Evolutionary conservation across 2,888 invertebrate species (phyloP).

Genomic region (Pyrrhosoma nymphula): DNA sequence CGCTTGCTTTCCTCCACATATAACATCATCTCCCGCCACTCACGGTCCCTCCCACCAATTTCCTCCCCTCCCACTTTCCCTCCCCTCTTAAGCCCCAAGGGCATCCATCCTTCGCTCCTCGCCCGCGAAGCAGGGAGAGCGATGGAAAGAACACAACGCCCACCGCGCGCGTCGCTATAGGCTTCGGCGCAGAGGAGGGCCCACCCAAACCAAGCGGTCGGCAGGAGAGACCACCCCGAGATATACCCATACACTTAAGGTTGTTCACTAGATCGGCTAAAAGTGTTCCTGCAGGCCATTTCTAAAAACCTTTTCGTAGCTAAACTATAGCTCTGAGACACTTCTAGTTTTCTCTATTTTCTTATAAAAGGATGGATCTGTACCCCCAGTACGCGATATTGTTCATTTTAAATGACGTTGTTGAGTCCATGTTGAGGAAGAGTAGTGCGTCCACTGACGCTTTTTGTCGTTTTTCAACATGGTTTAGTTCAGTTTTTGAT

Average conservation of each 20-base stretch:
- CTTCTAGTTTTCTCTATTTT: no score
- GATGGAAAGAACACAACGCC: not conserved
- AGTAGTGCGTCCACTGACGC: no score
- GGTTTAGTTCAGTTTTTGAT: no score
- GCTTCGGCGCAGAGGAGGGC: slow-evolving; percentile 19
- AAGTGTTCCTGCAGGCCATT: no score
- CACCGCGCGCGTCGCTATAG: not conserved
- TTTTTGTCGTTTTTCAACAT: no score
- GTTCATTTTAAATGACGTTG: no score
- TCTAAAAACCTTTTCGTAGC: no score
- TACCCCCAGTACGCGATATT: no score
- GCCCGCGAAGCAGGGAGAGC: not conserved
- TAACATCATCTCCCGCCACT: not conserved
- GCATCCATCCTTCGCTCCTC: not conserved
- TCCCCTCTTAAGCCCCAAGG: not conserved
- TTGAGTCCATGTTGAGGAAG: no score
- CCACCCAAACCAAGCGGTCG: slow-evolving; percentile 50
- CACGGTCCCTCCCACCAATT: not conserved
- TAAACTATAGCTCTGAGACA: no score
- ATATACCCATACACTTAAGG: not conserved
- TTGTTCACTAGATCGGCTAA: no score
- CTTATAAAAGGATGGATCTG: no score
- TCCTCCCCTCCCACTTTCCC: not conserved
- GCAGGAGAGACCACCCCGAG: slow-evolving; percentile 30
- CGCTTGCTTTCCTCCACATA: not conserved